Base-by-base conservation (phyloP, 1,140 invertebrate genomes). In the Physella acuta region DNA sequence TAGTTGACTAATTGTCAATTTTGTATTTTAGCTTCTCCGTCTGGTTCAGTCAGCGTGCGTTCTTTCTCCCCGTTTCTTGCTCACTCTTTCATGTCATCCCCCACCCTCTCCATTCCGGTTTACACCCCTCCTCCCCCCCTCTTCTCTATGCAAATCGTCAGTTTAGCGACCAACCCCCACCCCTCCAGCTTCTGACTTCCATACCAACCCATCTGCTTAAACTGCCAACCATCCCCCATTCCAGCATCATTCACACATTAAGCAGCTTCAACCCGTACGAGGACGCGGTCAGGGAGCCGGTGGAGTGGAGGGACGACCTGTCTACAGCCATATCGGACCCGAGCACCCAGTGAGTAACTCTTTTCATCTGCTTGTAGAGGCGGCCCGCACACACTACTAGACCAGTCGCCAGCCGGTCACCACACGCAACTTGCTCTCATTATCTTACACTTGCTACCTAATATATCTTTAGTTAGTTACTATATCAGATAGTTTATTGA, bases 181-280 rank as follows among this genome's bases (percentile, higher is more conserved):
- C n/a, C n/a, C n/a, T n/a, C n/a, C n/a, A n/a, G n/a, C n/a, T n/a
- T n/a, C n/a, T n/a, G n/a, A n/a, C n/a, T n/a, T n/a, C n/a, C n/a
- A n/a, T n/a, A n/a, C n/a, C n/a, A 11, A 37, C 37, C 58, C 11
- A 5, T 36, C 2, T 4, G 2, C 37, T 34, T 11, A 60, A 60
- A 11, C 37, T 11, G 28, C 36, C 11, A 36, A 4, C 58, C 1
- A 4, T 16, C 60, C 60, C 62, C 30, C 62, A 28, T 71, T 77
- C 68, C 79, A 87, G 87, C 73, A 84, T 88, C 74, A 83, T 88
- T 51, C 87, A 88, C 76, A 84, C 88, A 60, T 77, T 88, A 74
- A 88, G 87, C 78, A 87, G 86, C 76, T 87, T 87, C 80, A 87
- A 87, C 81, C 77, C 88, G 62, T 88, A 88, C 76, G 87, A 88